A percentile compares a stretch with the other conserved stretches of the same genome.
Conservation (phyloP, 2,113 vertebrate species). For the Lontra canadensis region DNA sequence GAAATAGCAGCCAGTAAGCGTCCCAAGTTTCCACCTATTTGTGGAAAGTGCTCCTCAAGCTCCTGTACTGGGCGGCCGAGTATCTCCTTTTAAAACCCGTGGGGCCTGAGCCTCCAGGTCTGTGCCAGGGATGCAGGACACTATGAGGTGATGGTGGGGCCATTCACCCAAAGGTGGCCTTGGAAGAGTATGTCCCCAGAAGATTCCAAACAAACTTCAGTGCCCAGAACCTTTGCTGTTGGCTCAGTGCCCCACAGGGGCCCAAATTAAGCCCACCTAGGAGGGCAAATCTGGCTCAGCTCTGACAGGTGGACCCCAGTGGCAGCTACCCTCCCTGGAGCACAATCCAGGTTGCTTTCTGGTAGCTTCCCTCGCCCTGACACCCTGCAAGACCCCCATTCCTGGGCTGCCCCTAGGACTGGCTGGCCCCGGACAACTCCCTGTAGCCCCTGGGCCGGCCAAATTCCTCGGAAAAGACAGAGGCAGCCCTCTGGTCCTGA, state of each 20-base stretch:
- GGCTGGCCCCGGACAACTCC: background rate
- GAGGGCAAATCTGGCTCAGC: background rate
- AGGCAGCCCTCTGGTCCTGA: background rate
- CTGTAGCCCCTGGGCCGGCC: background rate
- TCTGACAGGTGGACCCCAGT: background rate
- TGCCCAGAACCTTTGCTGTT: background rate
- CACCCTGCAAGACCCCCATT: background rate
- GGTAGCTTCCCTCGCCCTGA: background rate
- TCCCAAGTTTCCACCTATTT: background rate
- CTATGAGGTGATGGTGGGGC: background rate
- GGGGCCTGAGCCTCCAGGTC: background rate
- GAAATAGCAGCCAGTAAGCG: background rate
- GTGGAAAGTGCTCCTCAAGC: background rate
- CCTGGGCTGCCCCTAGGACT: background rate
- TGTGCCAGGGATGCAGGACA: background rate
- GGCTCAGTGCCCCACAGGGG: background rate
- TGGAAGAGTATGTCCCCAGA: background rate
- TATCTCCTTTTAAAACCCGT: background rate
- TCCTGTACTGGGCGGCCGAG: background rate
- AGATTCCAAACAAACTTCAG: slow-evolving; percentile 36
- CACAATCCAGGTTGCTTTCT: background rate
- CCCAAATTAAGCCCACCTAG: background rate
- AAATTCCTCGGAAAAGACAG: background rate
- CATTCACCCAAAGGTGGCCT: background rate
- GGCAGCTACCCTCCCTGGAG: background rate